These are phyloP conservation scores for Calephelis virginiensis DNA, from an alignment of 1,140 invertebrate species.

Conservation along the genomic window DNA sequence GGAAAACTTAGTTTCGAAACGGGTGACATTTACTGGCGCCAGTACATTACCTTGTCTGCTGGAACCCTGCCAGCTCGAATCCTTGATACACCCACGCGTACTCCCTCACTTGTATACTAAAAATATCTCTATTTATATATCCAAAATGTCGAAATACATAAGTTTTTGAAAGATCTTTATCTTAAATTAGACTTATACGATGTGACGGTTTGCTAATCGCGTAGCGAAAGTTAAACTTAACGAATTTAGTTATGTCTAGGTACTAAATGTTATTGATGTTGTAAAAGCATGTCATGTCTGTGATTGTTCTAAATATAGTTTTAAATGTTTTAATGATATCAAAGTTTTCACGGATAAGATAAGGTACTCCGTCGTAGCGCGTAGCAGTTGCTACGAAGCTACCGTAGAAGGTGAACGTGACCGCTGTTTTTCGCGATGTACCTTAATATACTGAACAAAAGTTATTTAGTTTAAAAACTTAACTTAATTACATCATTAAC, in stretches of 20 bases:
- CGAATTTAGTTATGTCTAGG: not conserved
- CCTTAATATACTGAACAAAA: not conserved
- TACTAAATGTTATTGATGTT: conserved; percentile 32
- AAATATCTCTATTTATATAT: too few species aligned
- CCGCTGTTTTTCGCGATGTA: not conserved
- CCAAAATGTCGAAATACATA: not conserved
- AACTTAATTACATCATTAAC: not conserved
- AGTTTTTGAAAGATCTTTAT: not conserved
- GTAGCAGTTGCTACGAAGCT: conserved; percentile 60
- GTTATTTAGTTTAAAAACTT: not conserved
- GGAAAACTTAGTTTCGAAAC: not conserved
- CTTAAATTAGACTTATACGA: not conserved
- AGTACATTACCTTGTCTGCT: conserved; percentile 63
- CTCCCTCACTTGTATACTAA: conserved; percentile 18
- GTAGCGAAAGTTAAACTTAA: not conserved
- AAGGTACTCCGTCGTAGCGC: conserved; percentile 39
- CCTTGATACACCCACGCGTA: conserved; percentile 26
- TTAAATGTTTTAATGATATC: conserved; percentile 13
- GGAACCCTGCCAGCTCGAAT: conserved; percentile 47
- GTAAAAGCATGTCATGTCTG: conserved; percentile 10
- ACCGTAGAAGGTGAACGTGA: conserved; percentile 23
- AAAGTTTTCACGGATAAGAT: conserved; percentile 16
- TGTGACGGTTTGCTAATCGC: not conserved
- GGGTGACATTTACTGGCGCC: conserved; percentile 63
- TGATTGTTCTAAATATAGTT: not conserved